phyloP scores from a whole-genome alignment of 2,888 invertebrate species.

The Caenorhabditis virilis region DNA sequence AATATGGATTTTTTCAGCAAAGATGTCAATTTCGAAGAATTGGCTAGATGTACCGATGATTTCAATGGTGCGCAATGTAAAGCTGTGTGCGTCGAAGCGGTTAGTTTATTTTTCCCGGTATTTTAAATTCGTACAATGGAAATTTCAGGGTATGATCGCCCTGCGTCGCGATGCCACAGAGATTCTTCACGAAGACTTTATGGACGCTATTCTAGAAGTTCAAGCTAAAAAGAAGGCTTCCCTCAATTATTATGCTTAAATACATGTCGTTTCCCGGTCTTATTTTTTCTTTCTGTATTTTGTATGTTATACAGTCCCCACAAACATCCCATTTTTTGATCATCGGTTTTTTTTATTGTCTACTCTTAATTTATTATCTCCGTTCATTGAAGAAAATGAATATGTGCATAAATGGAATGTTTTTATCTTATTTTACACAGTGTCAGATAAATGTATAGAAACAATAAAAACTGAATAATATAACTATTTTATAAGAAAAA shows the following conservation, averaged over 20 bases:
- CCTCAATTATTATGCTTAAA: conserved; percentile 1
- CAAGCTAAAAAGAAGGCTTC: conserved; percentile 83
- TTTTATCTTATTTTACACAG: no score
- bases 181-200: conserved; percentile 97
- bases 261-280: neutral
- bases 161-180: conserved; percentile 88
- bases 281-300: neutral
- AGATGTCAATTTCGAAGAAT: conserved; percentile 69
- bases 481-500: no score
- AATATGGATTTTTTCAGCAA: conserved; percentile 75
- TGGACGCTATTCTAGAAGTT: conserved; percentile 99
- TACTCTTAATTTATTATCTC: no score
- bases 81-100: conserved; percentile 97
- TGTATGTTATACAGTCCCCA: no score
- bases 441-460: no score
- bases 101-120: conserved; percentile 70
- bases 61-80: conserved; percentile 99
- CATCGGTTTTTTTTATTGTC: no score
- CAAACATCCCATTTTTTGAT: no score
- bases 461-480: no score
- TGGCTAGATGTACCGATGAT: conserved; percentile 83
- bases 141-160: conserved; percentile 91
- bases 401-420: no score
- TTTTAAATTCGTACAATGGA: no score
- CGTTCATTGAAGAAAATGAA: no score